Evolutionary conservation across 2,888 invertebrate genomes (phyloP).

Genomic region (Synanthedon tipuliformis): DNA sequence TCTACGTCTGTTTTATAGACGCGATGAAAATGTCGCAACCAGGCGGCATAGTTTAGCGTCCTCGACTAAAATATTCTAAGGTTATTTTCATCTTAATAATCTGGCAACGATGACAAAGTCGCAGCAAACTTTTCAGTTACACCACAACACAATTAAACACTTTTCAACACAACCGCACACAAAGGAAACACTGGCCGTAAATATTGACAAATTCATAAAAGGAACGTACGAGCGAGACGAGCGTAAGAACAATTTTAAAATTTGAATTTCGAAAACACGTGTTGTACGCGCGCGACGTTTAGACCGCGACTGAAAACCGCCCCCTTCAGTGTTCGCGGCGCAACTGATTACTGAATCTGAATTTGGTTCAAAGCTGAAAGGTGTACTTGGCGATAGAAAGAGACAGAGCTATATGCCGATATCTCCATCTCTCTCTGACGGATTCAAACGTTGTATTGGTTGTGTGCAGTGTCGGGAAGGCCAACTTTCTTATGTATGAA

Average conservation of each 20-base stretch:
- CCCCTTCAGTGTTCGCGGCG: neutral
- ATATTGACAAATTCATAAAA: neutral
- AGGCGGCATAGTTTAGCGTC: conserved; percentile 17
- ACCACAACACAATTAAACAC: conserved; percentile 1
- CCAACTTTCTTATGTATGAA: no score
- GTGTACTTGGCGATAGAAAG: conserved; percentile 4
- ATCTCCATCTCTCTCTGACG: conserved; percentile 1
- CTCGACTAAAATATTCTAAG: conserved; percentile 31
- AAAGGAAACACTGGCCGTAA: neutral
- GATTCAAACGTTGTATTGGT: conserved; percentile 1
- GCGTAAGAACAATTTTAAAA: conserved; percentile 1
- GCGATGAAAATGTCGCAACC: neutral
- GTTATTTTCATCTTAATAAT: conserved; percentile 33
- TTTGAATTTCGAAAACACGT: conserved; percentile 5
- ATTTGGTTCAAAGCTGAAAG: neutral
- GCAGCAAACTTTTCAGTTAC: conserved; percentile 4
- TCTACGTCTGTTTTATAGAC: neutral
- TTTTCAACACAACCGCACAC: neutral
- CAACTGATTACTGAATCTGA: no score
- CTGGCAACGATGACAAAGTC: conserved; percentile 25
- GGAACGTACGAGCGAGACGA: neutral
- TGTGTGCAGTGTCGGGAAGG: neutral
- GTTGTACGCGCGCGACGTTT: conserved; percentile 1
- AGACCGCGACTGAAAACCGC: neutral
- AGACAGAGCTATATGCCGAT: neutral